Conservation (phyloP, 30 jellyfish, hydroid and myxozoan genomes). For the Hydractinia symbiolongicarpus region DNA sequence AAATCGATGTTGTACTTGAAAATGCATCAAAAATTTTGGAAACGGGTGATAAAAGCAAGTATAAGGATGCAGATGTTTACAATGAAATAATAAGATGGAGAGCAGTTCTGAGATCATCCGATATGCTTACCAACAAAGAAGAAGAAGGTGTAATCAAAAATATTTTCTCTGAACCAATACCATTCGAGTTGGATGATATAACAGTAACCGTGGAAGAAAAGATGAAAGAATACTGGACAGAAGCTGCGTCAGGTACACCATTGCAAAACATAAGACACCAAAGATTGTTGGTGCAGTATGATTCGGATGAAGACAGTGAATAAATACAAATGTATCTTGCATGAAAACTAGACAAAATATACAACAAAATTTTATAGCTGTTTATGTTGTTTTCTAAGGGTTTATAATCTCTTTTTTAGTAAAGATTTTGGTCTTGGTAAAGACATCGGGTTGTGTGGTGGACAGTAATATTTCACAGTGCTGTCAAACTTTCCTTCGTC, state of each 20-base stretch:
- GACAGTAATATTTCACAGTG: neutral
- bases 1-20: neutral
- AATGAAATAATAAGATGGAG: conserved; percentile 11
- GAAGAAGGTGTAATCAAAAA: neutral
- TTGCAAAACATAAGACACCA: neutral
- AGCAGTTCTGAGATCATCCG: conserved; percentile 14
- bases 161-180: neutral
- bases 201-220: neutral
- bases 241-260: neutral
- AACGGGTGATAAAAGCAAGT: neutral
- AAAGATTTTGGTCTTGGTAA: neutral
- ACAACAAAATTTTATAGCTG: neutral
- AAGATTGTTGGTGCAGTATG: neutral
- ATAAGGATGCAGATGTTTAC: neutral
- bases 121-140: neutral
- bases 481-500: neutral
- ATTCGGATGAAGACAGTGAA: neutral
- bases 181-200: neutral
- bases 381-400: neutral
- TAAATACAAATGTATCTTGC: neutral
- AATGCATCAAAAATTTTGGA: neutral
- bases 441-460: conserved; percentile 2
- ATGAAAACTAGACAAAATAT: neutral
- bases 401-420: neutral
- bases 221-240: neutral